A percentile compares a stretch with the other conserved stretches of the same genome.
phyloP scores from a whole-genome alignment of 2,888 invertebrate genomes.

The Neria commutata region DNA sequence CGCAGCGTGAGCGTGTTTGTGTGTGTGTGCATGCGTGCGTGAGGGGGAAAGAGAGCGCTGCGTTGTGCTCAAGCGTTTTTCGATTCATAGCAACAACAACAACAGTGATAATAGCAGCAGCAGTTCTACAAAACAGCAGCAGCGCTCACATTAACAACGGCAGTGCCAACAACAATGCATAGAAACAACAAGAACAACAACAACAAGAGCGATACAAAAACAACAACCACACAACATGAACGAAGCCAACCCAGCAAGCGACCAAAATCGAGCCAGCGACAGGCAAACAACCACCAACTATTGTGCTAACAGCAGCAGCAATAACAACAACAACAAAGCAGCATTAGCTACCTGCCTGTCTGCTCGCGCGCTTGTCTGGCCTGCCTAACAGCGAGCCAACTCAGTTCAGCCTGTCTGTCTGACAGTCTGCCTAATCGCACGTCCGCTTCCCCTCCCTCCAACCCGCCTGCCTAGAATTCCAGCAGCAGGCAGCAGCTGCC shows the following conservation, averaged over 20 bases:
- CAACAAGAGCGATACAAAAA: slow-evolving; percentile 7
- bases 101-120: slow-evolving; percentile 9
- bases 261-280: too few relatives aligned
- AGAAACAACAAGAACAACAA: slow-evolving; percentile 16
- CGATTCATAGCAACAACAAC: slow-evolving; percentile 19
- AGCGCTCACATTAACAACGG: slow-evolving; percentile 9
- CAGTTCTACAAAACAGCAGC: slow-evolving; percentile 23
- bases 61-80: too few relatives aligned
- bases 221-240: slow-evolving; percentile 2
- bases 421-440: too few relatives aligned
- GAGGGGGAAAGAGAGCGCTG: slow-evolving; percentile 5
- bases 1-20: background rate
- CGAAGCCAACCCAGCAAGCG: too few relatives aligned
- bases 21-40: background rate
- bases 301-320: background rate
- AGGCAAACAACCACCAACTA: background rate
- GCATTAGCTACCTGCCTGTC: too few relatives aligned
- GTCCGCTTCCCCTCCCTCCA: too few relatives aligned
- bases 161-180: slow-evolving; percentile 16
- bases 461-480: too few relatives aligned
- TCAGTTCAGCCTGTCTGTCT: too few relatives aligned
- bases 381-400: too few relatives aligned
- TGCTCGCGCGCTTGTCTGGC: too few relatives aligned
- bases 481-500: slow-evolving; percentile 3
- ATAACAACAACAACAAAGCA: slow-evolving; percentile 7